Evolutionary conservation across 2,113 vertebrate genomes (phyloP), one percentile per base, ranked within the genome.

Genomic region (Mustelus asterias): DNA sequence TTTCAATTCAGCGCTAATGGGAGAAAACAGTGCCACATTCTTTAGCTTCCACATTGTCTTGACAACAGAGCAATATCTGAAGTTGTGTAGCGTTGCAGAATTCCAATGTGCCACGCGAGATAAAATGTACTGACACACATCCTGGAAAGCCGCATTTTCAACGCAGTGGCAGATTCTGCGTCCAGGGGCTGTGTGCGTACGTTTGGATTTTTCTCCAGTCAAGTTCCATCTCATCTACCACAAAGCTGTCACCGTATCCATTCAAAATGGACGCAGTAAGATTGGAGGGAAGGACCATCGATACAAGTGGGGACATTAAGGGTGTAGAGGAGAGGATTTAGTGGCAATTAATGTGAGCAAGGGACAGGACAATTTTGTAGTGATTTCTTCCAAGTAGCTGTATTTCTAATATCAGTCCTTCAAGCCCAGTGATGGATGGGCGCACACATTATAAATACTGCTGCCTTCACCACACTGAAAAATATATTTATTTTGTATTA

Each of bases 401-500:
- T 33, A 89, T 89, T 89, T 93, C 18, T 37, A 37, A 37, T 37
- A 63, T 67, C 33, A n/a, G 60, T 37, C 6, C 60, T 37, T 65
- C 89, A n/a, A 65, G 13, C 20, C 0, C 89, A 18, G 14, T 93
- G 29, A 67, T 67, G 60, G 89, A 93, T 93, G 88, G 58, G 29
- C 14, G 88, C 26, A 54, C 29, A 90, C 29, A 33, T 90, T 58
- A 63, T 63, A 90, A 16, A 90, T 33, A 90, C 88, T 33, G 54
- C 60, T 90, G 48, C 86, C 29, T 26, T 22, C 85, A 88, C 44
- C 24, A 54, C 6, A 54, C 24, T 54, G 54, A 54, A 54, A 88
- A 88, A 83, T 41, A 54, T 88, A 88, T 88, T 89, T 58, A 89
- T 13, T 89, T 89, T 88, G 85, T 29, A 26, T 88, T 88, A 24